Conservation (phyloP, 1,140 invertebrate species). For the Drosophila mojavensis region DNA sequence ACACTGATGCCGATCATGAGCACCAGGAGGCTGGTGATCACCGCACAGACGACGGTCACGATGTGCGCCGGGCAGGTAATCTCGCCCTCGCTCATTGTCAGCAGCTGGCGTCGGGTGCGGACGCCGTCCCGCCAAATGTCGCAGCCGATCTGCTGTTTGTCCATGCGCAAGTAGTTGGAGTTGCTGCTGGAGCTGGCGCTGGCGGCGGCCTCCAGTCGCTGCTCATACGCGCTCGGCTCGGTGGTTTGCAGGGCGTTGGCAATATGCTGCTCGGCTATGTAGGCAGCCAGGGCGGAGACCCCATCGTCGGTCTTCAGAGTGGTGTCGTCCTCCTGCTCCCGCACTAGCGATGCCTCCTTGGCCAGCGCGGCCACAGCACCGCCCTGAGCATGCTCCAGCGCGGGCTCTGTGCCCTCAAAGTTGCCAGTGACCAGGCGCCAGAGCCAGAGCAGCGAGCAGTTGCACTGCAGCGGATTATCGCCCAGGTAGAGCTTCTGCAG, state of each 20-base stretch:
- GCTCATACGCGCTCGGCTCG: slow-evolving; percentile 65
- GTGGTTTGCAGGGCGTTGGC: slow-evolving; percentile 72
- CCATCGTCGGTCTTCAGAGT: slow-evolving; percentile 57
- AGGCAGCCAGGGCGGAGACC: slow-evolving; percentile 62
- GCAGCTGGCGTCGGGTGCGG: slow-evolving; percentile 58
- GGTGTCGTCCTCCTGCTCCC: slow-evolving; percentile 57
- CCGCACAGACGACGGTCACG: slow-evolving; percentile 82
- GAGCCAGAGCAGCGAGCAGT: slow-evolving; percentile 94
- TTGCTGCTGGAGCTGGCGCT: slow-evolving; percentile 49
- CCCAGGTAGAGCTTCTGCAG: slow-evolving; percentile 89
- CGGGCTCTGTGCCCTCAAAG: slow-evolving; percentile 62
- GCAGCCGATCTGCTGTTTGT: slow-evolving; percentile 78
- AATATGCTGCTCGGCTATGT: slow-evolving; percentile 75
- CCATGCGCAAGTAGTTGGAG: slow-evolving; percentile 65
- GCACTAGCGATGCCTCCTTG: slow-evolving; percentile 47
- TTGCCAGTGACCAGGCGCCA: slow-evolving; percentile 87
- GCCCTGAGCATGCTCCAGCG: slow-evolving; percentile 58
- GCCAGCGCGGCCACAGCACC: slow-evolving; percentile 74
- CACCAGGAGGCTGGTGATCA: slow-evolving; percentile 76
- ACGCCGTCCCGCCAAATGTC: slow-evolving; percentile 78
- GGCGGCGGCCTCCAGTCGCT: slow-evolving; percentile 40
- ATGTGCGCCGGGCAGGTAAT: slow-evolving; percentile 83
- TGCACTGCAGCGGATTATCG: slow-evolving; percentile 93
- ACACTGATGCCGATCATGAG: slow-evolving; percentile 77
- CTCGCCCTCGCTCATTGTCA: slow-evolving; percentile 77